These are phyloP conservation scores for Cantharis flavilabris DNA, from an alignment of 2,888 invertebrate genomes.

Conservation along the genomic window DNA sequence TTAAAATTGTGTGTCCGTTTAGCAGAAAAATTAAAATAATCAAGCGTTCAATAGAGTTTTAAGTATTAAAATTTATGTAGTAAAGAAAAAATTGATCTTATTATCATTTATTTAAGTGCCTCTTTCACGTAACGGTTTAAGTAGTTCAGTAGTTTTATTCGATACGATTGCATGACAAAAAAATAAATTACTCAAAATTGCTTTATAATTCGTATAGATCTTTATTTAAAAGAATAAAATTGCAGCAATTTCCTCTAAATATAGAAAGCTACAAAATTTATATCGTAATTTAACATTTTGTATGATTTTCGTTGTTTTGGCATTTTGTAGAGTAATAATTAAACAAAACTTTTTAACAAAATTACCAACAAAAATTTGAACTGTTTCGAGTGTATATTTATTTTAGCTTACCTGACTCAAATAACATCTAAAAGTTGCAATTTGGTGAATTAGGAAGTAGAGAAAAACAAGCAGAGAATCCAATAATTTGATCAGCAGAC, in stretches of 20 bases:
- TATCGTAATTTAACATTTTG: background rate
- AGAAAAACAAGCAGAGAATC: slow-evolving; percentile 1
- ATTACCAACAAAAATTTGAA: background rate
- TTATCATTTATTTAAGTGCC: background rate
- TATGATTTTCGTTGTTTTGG: background rate
- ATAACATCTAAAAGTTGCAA: slow-evolving; percentile 4
- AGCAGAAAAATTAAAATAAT: background rate
- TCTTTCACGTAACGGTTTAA: background rate
- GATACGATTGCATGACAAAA: background rate
- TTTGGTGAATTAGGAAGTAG: slow-evolving; percentile 3
- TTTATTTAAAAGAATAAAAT: background rate
- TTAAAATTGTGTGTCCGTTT: background rate
- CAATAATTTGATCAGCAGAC: slow-evolving; percentile 3
- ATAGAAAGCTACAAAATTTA: background rate
- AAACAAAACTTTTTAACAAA: background rate
- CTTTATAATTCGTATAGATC: background rate
- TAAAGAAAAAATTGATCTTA: background rate
- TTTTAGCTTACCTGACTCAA: background rate
- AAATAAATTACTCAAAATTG: background rate
- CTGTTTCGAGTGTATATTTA: background rate
- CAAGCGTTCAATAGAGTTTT: too few species aligned
- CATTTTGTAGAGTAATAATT: background rate
- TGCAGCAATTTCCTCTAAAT: background rate
- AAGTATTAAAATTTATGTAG: background rate
- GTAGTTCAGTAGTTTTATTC: background rate